Evolutionary conservation across 2,888 invertebrate species (phyloP).

Genomic region (Athalia circularis): DNA sequence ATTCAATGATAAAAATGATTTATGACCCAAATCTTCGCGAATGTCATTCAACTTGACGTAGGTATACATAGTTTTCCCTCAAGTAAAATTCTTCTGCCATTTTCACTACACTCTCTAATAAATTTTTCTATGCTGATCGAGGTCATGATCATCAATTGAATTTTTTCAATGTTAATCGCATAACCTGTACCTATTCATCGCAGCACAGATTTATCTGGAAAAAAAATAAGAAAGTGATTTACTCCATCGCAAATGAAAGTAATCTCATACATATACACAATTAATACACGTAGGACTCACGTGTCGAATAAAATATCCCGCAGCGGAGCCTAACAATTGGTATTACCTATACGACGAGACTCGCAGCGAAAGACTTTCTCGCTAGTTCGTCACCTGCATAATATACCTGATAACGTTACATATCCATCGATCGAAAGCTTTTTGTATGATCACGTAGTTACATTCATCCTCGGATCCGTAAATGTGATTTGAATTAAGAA

Average conservation of each 20-base stretch:
- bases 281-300: slow-evolving; percentile 16
- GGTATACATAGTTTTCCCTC: too few relatives aligned
- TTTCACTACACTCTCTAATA: too few relatives aligned
- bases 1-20: slow-evolving; percentile 5
- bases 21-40: too few relatives aligned
- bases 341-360: slow-evolving; percentile 33
- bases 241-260: slow-evolving; percentile 28
- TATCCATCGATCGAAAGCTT: slow-evolving; percentile 9
- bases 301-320: slow-evolving; percentile 18
- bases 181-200: too few relatives aligned
- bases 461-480: too few relatives aligned
- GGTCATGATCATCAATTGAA: too few relatives aligned
- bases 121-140: too few relatives aligned
- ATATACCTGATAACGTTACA: not conserved
- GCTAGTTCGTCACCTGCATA: slow-evolving; percentile 46
- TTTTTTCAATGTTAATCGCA: too few relatives aligned
- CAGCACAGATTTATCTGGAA: not conserved
- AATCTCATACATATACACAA: slow-evolving; percentile 1
- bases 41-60: too few relatives aligned
- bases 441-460: not conserved
- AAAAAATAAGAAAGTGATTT: slow-evolving; percentile 39
- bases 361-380: slow-evolving; percentile 51
- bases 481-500: too few relatives aligned
- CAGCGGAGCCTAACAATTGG: slow-evolving; percentile 1
- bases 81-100: too few relatives aligned